Percentiles rank a stretch among this genome's conserved stretches.
Conservation (phyloP, 2,888 invertebrate genomes). For the Troilus luridus region DNA sequence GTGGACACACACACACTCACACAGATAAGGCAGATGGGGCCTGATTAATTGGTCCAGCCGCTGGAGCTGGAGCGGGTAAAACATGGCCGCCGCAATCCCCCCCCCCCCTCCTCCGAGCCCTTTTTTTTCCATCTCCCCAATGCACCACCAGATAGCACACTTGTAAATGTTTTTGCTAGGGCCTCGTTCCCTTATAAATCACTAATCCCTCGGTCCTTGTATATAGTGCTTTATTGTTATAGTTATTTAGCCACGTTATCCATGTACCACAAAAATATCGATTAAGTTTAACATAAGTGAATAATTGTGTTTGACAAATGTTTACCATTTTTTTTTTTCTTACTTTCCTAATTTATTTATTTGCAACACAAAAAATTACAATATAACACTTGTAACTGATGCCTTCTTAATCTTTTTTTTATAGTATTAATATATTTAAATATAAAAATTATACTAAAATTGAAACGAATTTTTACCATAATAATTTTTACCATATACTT, state of each 20-base stretch:
- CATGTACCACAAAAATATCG: background rate
- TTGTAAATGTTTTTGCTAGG: slow-evolving; percentile 27
- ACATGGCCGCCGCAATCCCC: slow-evolving; percentile 51
- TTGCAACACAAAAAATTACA: no score
- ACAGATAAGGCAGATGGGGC: slow-evolving; percentile 53
- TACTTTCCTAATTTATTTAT: no score
- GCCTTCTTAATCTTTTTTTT: no score
- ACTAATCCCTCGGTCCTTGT: background rate
- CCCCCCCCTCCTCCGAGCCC: background rate
- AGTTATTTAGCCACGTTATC: background rate
- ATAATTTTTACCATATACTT: background rate
- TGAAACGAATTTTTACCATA: background rate
- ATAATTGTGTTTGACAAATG: background rate
- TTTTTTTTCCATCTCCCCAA: slow-evolving; percentile 31
- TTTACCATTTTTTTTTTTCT: no score
- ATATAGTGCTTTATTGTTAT: background rate
- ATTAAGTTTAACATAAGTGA: background rate
- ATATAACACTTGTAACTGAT: no score
- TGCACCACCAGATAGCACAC: slow-evolving; percentile 35
- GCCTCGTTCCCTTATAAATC: background rate
- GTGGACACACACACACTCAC: slow-evolving; percentile 24
- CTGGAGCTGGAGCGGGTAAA: slow-evolving; percentile 42
- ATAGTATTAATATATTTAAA: no score
- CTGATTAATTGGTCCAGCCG: slow-evolving; percentile 52
- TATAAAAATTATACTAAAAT: no score